phyloP scores from a whole-genome alignment of 2,113 vertebrate species.

The Petrocephalus zakoni region DNA sequence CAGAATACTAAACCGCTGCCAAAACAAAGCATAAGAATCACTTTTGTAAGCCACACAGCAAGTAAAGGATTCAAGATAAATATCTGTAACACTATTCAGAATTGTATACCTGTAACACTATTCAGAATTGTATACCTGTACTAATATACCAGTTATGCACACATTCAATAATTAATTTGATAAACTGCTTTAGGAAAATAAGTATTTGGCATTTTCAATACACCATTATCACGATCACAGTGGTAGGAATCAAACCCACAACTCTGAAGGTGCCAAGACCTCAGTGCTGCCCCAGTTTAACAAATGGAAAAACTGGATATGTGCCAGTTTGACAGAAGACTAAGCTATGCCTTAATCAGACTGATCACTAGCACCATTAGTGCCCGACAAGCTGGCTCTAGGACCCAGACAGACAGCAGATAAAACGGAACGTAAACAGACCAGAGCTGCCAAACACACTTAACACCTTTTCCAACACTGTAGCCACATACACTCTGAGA shows the following conservation, averaged over 20 bases:
- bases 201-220: background rate
- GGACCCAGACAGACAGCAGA: background rate
- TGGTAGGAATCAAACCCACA: background rate
- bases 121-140: background rate
- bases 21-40: background rate
- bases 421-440: slow-evolving; percentile 10
- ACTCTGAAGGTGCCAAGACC: background rate
- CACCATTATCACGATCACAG: background rate
- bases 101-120: background rate
- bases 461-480: background rate
- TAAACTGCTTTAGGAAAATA: background rate
- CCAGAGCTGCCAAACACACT: background rate
- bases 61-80: background rate
- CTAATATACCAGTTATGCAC: background rate
- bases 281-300: background rate
- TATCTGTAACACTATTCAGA: background rate
- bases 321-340: slow-evolving; percentile 15
- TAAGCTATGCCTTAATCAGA: slow-evolving; percentile 30
- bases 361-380: slow-evolving; percentile 49
- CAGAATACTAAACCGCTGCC: background rate
- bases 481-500: background rate
- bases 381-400: slow-evolving; percentile 50
- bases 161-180: background rate
- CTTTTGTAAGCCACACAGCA: background rate
- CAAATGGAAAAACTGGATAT: slow-evolving; percentile 12